Conservation (phyloP, 64 coral and sea anemone genomes). For the Stichodactyla mertensii region DNA sequence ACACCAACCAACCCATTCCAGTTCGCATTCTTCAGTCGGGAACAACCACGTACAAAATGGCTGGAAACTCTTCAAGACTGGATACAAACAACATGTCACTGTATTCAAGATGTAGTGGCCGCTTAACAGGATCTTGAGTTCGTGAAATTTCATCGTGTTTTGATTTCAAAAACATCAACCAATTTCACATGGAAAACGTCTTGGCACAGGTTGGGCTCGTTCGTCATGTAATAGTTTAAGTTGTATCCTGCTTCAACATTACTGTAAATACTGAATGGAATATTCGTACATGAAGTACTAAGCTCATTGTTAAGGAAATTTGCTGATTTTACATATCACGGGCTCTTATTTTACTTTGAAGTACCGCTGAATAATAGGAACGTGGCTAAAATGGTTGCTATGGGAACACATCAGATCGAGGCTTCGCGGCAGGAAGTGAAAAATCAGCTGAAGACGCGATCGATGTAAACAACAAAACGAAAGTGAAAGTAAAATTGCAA, state of each 20-base stretch:
- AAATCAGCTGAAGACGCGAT: slow-evolving; percentile 28
- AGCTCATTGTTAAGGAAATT: not conserved
- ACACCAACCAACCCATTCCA: slow-evolving; percentile 67
- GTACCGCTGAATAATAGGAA: not conserved
- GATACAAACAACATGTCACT: slow-evolving; percentile 49
- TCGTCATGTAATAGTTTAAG: not conserved
- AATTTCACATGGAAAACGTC: not conserved
- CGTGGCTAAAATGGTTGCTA: not conserved
- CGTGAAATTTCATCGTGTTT: slow-evolving; percentile 24
- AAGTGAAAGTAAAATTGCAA: slow-evolving; percentile 15
- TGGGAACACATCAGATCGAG: not conserved
- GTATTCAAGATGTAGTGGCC: slow-evolving; percentile 91
- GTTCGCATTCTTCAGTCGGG: slow-evolving; percentile 61
- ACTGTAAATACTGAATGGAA: not conserved
- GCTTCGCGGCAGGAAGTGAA: not conserved
- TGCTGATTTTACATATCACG: slow-evolving; percentile 6
- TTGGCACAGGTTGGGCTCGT: not conserved
- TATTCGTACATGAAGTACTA: not conserved
- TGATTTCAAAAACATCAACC: not conserved
- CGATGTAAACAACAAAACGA: slow-evolving; percentile 38
- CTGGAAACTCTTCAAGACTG: slow-evolving; percentile 56
- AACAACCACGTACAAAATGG: slow-evolving; percentile 95
- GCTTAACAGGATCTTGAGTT: slow-evolving; percentile 48
- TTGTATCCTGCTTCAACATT: not conserved
- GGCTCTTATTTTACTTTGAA: not conserved